Conservation (phyloP, 2,888 invertebrate species). For the Cephonodes hylas region DNA sequence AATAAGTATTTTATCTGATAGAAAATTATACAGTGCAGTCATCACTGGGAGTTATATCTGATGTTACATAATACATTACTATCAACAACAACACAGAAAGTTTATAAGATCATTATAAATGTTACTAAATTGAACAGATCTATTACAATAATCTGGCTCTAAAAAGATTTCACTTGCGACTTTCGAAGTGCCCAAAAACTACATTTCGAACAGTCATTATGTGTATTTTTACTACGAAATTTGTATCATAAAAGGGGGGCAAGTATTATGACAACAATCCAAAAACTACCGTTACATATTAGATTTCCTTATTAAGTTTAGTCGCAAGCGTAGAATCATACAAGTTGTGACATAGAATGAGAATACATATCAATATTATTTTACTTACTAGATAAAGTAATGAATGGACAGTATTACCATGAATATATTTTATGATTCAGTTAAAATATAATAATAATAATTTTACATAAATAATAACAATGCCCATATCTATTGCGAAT, state of each 20-base stretch:
- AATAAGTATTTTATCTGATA: constrained; percentile 33
- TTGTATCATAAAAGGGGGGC: no score
- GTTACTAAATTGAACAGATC: neutral
- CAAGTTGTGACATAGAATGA: no score
- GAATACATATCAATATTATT: neutral
- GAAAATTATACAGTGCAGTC: constrained; percentile 40
- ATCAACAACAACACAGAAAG: constrained; percentile 33
- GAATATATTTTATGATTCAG: no score
- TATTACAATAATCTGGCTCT: neutral
- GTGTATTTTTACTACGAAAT: no score
- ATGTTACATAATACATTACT: constrained; percentile 33
- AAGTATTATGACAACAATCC: no score
- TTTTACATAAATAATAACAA: neutral
- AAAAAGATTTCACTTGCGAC: neutral
- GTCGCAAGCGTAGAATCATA: neutral
- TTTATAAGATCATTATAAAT: neutral
- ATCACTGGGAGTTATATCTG: constrained; percentile 37
- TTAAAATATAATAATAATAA: no score
- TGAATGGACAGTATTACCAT: no score
- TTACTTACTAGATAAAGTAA: neutral
- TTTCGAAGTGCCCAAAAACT: no score
- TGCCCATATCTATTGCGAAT: neutral
- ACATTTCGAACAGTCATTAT: no score
- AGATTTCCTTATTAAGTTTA: no score
- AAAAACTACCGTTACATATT: no score